phyloP scores from a whole-genome alignment of 1,140 invertebrate species.

The Drosophila tropicalis region DNA sequence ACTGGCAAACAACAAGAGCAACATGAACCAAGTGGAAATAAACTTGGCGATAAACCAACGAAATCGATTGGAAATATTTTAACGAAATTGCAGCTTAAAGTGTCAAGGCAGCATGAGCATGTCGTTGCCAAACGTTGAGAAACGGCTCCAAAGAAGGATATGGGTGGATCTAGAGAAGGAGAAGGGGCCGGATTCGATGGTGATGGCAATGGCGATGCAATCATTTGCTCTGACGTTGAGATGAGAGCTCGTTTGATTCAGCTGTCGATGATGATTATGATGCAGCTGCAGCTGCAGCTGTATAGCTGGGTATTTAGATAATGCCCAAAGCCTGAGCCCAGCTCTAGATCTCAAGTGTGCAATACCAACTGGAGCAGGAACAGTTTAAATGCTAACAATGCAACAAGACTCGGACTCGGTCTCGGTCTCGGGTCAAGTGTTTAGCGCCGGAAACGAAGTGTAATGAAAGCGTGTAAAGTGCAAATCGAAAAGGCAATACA shows the following conservation, averaged over 20 bases:
- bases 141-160: conserved; percentile 2
- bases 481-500: conserved; percentile 80
- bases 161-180: not conserved
- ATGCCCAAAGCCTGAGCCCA: conserved; percentile 41
- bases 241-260: conserved; percentile 57
- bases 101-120: conserved; percentile 69
- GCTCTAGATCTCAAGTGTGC: conserved; percentile 62
- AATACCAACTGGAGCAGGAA: conserved; percentile 59
- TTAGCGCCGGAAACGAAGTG: conserved; percentile 75
- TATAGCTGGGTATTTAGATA: conserved; percentile 55
- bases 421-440: conserved; percentile 58
- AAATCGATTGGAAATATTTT: conserved; percentile 82
- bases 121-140: conserved; percentile 41
- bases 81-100: conserved; percentile 82
- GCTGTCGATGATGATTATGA: conserved; percentile 69
- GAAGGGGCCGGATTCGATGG: not conserved
- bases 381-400: conserved; percentile 71
- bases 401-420: conserved; percentile 45
- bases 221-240: conserved; percentile 57
- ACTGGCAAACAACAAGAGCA: conserved; percentile 65
- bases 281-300: conserved; percentile 30
- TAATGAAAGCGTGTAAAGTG: conserved; percentile 81
- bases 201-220: conserved; percentile 32
- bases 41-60: conserved; percentile 81
- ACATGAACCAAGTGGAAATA: conserved; percentile 60